A percentile compares a stretch with the other conserved stretches of the same genome.
Conservation (phyloP, 2,888 invertebrate species). For the Ametastegia equiseti region DNA sequence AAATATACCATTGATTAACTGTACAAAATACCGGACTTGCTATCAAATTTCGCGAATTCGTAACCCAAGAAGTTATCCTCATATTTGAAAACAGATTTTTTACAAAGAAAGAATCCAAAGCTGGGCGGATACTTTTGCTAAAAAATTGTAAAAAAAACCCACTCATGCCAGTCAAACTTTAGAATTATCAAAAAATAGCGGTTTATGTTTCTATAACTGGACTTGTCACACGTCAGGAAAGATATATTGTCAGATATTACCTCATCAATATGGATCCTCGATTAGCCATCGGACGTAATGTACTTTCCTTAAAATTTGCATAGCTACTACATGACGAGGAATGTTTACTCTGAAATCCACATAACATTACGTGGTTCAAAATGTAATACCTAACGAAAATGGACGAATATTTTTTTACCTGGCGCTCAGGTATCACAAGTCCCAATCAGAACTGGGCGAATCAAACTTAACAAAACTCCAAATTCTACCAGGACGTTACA, state of each 20-base stretch:
- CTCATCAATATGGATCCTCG: not conserved
- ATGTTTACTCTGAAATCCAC: not conserved
- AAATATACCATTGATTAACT: conserved; percentile 31
- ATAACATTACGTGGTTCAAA: not conserved
- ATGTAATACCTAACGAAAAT: not conserved
- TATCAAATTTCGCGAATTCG: not conserved
- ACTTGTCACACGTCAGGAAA: not conserved
- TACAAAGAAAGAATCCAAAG: too few relatives aligned
- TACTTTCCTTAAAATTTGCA: not conserved
- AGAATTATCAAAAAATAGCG: not conserved
- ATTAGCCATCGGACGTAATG: not conserved
- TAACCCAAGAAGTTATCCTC: not conserved
- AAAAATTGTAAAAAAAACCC: not conserved
- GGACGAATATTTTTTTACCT: not conserved
- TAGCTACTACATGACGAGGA: not conserved
- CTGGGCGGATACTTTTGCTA: too few relatives aligned
- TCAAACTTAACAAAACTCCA: too few relatives aligned
- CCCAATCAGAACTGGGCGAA: not conserved
- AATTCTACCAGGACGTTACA: too few relatives aligned
- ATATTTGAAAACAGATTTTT: not conserved
- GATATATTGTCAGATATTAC: not conserved
- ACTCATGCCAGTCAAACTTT: not conserved
- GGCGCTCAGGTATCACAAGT: not conserved
- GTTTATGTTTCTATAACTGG: not conserved
- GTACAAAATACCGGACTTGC: conserved; percentile 19